These are phyloP conservation scores for Fukomys damarensis DNA, from an alignment of 2,113 vertebrate species.

Conservation along the genomic window DNA sequence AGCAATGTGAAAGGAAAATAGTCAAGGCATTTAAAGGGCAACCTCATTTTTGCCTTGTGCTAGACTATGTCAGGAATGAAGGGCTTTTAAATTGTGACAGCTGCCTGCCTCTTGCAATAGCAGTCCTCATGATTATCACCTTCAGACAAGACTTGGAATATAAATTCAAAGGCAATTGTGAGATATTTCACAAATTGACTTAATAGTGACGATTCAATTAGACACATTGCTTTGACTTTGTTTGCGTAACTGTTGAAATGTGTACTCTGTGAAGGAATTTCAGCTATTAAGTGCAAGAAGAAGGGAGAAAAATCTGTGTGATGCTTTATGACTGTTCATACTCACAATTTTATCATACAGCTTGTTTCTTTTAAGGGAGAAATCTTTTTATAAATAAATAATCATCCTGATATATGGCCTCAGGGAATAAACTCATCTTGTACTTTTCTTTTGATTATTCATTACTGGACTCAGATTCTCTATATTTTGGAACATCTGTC, in stretches of 20 bases:
- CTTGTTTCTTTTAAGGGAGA: slow-evolving; percentile 10
- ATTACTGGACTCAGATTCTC: not conserved
- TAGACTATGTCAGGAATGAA: slow-evolving; percentile 47
- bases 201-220: slow-evolving; percentile 75
- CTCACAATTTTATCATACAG: not conserved
- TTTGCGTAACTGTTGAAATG: slow-evolving; percentile 67
- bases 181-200: slow-evolving; percentile 66
- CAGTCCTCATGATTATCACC: slow-evolving; percentile 55
- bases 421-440: not conserved
- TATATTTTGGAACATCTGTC: not conserved
- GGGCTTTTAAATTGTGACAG: slow-evolving; percentile 67
- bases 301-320: not conserved
- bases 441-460: not conserved
- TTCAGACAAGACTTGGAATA: slow-evolving; percentile 50
- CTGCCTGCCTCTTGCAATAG: slow-evolving; percentile 31
- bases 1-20: slow-evolving; percentile 62
- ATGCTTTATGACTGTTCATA: not conserved
- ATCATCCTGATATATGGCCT: not conserved
- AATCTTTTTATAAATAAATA: slow-evolving; percentile 2
- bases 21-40: slow-evolving; percentile 67
- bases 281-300: slow-evolving; percentile 28
- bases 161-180: slow-evolving; percentile 53
- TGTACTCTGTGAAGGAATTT: slow-evolving; percentile 53
- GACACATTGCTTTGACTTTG: slow-evolving; percentile 66
- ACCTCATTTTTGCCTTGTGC: slow-evolving; percentile 52